A percentile compares a stretch with the other conserved stretches of the same genome.
These are phyloP conservation scores for Phaethornis superciliosus DNA, from an alignment of 2,113 vertebrate genomes.

Conservation along the genomic window DNA sequence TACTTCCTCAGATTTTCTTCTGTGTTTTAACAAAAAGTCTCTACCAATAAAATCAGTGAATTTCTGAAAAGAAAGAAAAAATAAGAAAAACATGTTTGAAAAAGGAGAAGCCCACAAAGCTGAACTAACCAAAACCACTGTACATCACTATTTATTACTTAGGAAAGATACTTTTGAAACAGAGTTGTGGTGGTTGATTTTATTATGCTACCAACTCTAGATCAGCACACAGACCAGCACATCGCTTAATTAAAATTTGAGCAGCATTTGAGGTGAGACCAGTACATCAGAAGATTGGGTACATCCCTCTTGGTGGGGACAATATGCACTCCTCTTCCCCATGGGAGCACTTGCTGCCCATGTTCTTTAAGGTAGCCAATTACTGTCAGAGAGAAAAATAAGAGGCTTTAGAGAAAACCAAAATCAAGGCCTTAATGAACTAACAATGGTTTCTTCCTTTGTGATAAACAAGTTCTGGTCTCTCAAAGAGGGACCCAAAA, in stretches of 20 bases:
- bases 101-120: not conserved
- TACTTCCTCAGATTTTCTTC: not conserved
- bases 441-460: not conserved
- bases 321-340: not conserved
- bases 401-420: not conserved
- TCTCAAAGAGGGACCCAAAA: constrained; percentile 3
- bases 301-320: not conserved
- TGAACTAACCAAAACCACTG: not conserved
- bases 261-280: not conserved
- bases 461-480: constrained; percentile 6
- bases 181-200: not conserved
- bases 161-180: not conserved
- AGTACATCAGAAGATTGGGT: not conserved
- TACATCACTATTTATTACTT: not conserved
- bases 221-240: not conserved
- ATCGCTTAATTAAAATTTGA: not conserved
- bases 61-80: not conserved
- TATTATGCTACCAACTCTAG: not conserved
- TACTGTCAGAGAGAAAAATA: not conserved
- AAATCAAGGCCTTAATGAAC: not conserved
- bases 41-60: not conserved
- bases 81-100: not conserved
- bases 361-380: not conserved
- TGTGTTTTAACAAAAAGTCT: not conserved
- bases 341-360: accelerated